Evolutionary conservation across 2,113 vertebrate species (phyloP).

Genomic region (Zapus hudsonius): DNA sequence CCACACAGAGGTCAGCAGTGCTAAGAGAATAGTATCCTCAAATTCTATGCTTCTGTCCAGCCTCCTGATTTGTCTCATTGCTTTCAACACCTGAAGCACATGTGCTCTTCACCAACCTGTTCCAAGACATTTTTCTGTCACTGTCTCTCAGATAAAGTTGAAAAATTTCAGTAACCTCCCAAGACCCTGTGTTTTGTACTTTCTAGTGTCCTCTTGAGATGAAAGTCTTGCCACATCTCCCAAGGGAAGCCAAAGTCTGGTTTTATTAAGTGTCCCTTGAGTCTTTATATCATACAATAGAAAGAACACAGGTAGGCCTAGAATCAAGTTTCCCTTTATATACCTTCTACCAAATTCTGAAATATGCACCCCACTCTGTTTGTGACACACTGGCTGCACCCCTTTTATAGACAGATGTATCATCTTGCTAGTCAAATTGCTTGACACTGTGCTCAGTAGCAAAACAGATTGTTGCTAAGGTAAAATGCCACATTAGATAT

Average conservation of each 20-base stretch:
- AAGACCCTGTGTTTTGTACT: accelerated
- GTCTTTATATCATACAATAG: not conserved
- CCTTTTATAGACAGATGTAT: not conserved
- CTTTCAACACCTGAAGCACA: not conserved
- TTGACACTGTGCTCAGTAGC: not conserved
- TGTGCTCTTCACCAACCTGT: not conserved
- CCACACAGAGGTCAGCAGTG: not conserved
- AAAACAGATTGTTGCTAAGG: not conserved
- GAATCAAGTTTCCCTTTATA: not conserved
- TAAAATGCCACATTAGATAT: not conserved
- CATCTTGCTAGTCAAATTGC: not conserved
- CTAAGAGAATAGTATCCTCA: not conserved
- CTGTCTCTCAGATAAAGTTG: not conserved
- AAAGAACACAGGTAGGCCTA: not conserved
- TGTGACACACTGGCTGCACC: not conserved
- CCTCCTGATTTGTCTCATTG: not conserved
- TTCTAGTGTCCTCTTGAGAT: not conserved
- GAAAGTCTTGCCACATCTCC: not conserved
- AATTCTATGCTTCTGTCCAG: not conserved
- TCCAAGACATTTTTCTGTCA: not conserved
- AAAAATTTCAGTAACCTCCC: not conserved
- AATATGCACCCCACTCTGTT: not conserved
- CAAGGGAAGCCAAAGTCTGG: not conserved
- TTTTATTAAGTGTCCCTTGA: not conserved
- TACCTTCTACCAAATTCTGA: not conserved